phyloP scores from a whole-genome alignment of 2,888 invertebrate species.

The Ectemnius cavifrons region DNA sequence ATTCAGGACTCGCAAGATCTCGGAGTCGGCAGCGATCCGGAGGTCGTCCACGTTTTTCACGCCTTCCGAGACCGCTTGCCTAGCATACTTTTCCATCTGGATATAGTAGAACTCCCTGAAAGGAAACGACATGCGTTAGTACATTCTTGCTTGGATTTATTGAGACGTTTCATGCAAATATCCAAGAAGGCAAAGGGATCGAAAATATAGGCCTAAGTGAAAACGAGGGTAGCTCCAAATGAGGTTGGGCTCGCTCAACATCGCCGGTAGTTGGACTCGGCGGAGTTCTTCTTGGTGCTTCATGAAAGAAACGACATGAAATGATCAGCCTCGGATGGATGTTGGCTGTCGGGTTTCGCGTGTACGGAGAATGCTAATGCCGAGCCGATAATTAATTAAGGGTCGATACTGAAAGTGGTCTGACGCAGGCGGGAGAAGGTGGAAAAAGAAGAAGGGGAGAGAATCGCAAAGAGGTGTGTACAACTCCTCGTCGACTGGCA shows the following conservation, averaged over 20 bases:
- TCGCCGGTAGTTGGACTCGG: neutral
- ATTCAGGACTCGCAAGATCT: conserved; percentile 98
- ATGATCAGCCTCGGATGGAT: neutral
- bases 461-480: conserved; percentile 60
- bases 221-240: neutral
- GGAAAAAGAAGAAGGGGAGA: conserved; percentile 52
- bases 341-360: conserved; percentile 36
- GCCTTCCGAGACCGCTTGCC: conserved; percentile 98
- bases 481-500: conserved; percentile 58
- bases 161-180: neutral
- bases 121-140: conserved; percentile 53
- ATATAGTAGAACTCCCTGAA: conserved; percentile 99
- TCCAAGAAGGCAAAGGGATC: neutral
- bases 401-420: conserved; percentile 65
- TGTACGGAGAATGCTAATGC: conserved; percentile 52
- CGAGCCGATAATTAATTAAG: conserved; percentile 67
- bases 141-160: neutral
- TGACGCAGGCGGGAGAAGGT: conserved; percentile 61
- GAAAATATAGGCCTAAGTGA: neutral
- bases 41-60: conserved; percentile 95
- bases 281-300: neutral
- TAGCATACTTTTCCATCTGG: conserved; percentile 99
- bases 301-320: conserved; percentile 4
- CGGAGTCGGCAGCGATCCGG: conserved; percentile 95
- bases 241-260: neutral